A percentile compares a stretch with the other conserved stretches of the same genome.
These are phyloP conservation scores for Morone saxatilis DNA, from an alignment of 2,113 vertebrate species.

Conservation along the genomic window DNA sequence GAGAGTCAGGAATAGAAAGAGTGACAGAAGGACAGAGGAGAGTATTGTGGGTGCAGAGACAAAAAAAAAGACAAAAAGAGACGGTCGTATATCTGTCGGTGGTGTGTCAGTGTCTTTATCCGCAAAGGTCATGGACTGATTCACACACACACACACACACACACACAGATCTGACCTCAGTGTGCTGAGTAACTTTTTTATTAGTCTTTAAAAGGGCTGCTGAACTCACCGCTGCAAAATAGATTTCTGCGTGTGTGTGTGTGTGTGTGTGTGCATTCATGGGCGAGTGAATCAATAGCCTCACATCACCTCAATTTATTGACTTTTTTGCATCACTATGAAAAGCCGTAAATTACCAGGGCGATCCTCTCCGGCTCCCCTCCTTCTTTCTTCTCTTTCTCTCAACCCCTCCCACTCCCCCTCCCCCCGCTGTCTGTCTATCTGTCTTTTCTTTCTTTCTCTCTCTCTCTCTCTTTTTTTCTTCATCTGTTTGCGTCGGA, in stretches of 20 bases:
- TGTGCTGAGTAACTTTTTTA: constrained; percentile 14
- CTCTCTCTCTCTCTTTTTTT: background rate
- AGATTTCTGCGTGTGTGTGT: background rate
- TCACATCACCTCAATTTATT: constrained; percentile 71
- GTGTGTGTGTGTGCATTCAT: constrained; percentile 1
- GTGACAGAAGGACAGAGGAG: background rate
- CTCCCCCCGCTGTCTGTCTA: background rate
- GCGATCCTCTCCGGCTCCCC: constrained; percentile 37
- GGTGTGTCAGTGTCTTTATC: constrained; percentile 54
- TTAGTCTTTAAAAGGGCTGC: constrained; percentile 19
- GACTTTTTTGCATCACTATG: constrained; percentile 79
- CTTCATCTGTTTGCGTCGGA: constrained; percentile 19
- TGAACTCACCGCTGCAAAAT: background rate
- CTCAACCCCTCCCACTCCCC: background rate
- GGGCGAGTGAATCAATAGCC: constrained; percentile 19
- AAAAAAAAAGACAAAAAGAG: constrained; percentile 38
- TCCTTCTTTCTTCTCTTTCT: constrained; percentile 19
- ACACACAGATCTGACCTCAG: background rate
- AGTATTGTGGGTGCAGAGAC: constrained; percentile 27
- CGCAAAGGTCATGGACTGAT: constrained; percentile 55
- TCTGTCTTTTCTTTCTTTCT: background rate
- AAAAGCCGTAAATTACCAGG: constrained; percentile 73
- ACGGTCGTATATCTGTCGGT: constrained; percentile 53
- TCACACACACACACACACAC: constrained; percentile 20
- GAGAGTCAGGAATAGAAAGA: background rate